These are phyloP conservation scores for Sebastes diploproa DNA, from an alignment of 2,797 vertebrate genomes.

Conservation along the genomic window DNA sequence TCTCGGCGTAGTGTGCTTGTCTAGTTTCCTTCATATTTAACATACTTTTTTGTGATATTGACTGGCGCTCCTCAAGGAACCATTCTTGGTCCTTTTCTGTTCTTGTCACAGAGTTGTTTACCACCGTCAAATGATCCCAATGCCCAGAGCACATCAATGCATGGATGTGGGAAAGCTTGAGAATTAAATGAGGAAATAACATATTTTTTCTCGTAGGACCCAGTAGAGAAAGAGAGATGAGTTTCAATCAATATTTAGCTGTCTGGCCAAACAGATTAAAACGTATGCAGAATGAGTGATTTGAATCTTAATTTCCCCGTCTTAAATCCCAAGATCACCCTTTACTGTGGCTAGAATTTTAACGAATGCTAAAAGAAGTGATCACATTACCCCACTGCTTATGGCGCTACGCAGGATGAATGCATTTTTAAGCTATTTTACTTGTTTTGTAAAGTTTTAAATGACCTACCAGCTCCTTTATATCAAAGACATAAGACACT, in stretches of 20 bases:
- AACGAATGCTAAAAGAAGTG: neutral
- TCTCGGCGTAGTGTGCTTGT: neutral
- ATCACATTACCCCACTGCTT: neutral
- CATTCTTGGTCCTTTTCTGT: neutral
- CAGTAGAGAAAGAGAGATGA: neutral
- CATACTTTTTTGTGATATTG: neutral
- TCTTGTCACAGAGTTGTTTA: neutral
- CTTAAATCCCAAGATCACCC: neutral
- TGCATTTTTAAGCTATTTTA: neutral
- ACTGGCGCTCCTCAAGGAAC: slow-evolving; percentile 8
- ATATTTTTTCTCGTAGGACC: neutral
- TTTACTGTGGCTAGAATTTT: neutral
- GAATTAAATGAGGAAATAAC: neutral
- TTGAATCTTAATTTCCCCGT: neutral
- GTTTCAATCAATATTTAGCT: neutral
- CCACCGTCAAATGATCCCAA: neutral
- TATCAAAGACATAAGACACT: neutral
- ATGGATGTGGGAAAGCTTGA: neutral
- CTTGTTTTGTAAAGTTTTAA: neutral
- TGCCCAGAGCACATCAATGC: neutral
- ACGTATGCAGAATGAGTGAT: neutral
- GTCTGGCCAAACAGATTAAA: neutral
- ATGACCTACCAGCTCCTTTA: neutral
- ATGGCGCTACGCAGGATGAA: neutral
- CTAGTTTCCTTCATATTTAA: neutral